Evolutionary conservation across 2,113 vertebrate species (phyloP).

Genomic region (Perccottus glenii): DNA sequence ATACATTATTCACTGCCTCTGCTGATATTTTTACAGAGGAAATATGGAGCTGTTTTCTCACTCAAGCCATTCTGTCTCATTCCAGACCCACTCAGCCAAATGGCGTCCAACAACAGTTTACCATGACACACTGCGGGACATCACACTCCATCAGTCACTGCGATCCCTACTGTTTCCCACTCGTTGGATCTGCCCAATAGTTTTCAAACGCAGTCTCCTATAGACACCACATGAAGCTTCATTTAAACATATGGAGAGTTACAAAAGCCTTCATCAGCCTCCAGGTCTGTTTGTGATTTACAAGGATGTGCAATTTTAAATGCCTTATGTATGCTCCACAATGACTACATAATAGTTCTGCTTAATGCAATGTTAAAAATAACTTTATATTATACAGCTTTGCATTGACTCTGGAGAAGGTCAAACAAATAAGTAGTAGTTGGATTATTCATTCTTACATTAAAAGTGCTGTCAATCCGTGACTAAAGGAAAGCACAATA

Average conservation of each 20-base stretch:
- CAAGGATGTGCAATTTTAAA: neutral
- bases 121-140: constrained; percentile 55
- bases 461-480: too few species aligned
- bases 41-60: constrained; percentile 13
- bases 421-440: too few species aligned
- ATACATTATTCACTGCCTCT: too few species aligned
- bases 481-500: too few species aligned
- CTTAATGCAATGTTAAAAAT: too few species aligned
- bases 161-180: constrained; percentile 52
- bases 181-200: constrained; percentile 46
- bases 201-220: constrained; percentile 43
- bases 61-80: constrained; percentile 28
- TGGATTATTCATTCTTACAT: too few species aligned
- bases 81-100: constrained; percentile 35
- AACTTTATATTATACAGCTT: too few species aligned
- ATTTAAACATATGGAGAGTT: constrained; percentile 57
- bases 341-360: too few species aligned
- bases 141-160: constrained; percentile 67
- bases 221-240: constrained; percentile 53
- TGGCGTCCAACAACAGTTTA: constrained; percentile 55
- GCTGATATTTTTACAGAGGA: neutral
- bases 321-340: neutral
- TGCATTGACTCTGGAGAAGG: too few species aligned
- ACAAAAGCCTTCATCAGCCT: constrained; percentile 34
- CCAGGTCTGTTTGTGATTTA: constrained; percentile 41